These are phyloP conservation scores for Nansenia antarctica DNA, from an alignment of 2,113 vertebrate genomes.

Conservation along the genomic window DNA sequence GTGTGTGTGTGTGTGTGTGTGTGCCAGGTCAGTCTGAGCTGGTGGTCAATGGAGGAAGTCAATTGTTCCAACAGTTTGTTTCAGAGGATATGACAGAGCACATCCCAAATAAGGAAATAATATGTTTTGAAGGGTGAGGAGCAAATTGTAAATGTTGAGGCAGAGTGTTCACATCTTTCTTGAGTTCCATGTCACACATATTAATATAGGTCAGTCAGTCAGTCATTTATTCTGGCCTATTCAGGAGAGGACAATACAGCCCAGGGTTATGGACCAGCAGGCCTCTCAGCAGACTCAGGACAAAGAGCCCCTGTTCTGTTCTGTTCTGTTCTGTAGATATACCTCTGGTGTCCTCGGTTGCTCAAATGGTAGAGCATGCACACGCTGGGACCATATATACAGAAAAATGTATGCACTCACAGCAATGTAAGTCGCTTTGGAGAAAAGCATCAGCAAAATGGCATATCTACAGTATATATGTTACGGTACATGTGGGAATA, in stretches of 20 bases:
- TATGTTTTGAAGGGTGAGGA: constrained; percentile 11
- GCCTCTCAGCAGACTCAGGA: constrained; percentile 33
- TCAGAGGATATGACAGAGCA: constrained; percentile 36
- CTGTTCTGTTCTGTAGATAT: background rate
- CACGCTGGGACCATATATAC: no score
- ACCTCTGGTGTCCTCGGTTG: no score
- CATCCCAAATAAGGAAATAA: constrained; percentile 2
- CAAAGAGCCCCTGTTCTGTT: constrained; percentile 54
- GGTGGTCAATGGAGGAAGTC: constrained; percentile 51
- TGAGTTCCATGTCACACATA: background rate
- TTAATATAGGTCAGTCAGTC: constrained; percentile 37
- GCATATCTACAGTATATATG: no score
- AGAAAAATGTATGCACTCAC: no score
- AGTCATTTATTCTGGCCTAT: constrained; percentile 40
- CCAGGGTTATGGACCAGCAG: background rate
- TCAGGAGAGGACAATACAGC: constrained; percentile 27
- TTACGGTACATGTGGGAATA: no score
- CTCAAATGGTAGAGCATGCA: no score
- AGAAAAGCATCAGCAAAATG: no score
- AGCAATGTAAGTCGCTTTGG: no score
- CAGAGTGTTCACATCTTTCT: background rate
- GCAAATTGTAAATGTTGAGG: constrained; percentile 33
- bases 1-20: background rate
- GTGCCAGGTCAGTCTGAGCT: background rate
- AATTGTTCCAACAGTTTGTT: constrained; percentile 47